Conservation (phyloP, 2,113 vertebrate genomes). For the Tetraodon nigroviridis region DNA sequence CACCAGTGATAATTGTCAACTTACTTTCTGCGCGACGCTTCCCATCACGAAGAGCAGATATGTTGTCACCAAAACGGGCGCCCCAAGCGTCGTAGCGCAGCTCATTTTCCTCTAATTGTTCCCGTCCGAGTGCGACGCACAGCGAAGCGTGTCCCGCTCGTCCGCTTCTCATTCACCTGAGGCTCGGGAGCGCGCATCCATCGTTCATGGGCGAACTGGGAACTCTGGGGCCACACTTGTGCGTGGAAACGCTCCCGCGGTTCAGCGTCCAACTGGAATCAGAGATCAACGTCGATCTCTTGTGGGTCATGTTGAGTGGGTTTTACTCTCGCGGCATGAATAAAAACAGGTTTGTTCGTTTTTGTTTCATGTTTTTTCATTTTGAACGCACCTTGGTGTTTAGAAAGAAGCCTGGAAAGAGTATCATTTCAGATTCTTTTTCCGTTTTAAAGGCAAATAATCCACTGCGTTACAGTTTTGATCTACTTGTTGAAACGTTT, state of each 20-base stretch:
- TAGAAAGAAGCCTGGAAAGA: too few relatives aligned
- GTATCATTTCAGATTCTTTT: too few relatives aligned
- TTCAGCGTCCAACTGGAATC: too few relatives aligned
- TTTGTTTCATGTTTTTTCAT: too few relatives aligned
- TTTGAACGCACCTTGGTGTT: too few relatives aligned
- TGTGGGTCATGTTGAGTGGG: too few relatives aligned
- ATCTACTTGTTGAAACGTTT: too few relatives aligned
- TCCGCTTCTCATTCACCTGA: conserved; percentile 76
- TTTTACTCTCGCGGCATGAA: too few relatives aligned
- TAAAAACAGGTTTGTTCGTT: too few relatives aligned
- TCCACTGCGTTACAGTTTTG: too few relatives aligned
- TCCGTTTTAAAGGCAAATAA: too few relatives aligned
- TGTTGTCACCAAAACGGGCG: conserved; percentile 59
- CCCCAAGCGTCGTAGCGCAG: conserved; percentile 52
- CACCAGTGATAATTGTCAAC: conserved; percentile 29
- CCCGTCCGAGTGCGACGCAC: conserved; percentile 48
- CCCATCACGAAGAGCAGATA: conserved; percentile 67
- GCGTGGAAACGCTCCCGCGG: not conserved
- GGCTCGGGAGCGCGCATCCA: conserved; percentile 73
- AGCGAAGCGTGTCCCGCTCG: conserved; percentile 58
- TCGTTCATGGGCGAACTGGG: conserved; percentile 54
- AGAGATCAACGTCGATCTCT: too few relatives aligned
- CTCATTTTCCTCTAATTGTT: conserved; percentile 64
- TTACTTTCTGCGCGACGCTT: conserved; percentile 73
- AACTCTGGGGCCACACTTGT: not conserved